phyloP scores from a whole-genome alignment of 53 echinoderm and acorn worm genomes.

The Mesocentrotus franciscanus region DNA sequence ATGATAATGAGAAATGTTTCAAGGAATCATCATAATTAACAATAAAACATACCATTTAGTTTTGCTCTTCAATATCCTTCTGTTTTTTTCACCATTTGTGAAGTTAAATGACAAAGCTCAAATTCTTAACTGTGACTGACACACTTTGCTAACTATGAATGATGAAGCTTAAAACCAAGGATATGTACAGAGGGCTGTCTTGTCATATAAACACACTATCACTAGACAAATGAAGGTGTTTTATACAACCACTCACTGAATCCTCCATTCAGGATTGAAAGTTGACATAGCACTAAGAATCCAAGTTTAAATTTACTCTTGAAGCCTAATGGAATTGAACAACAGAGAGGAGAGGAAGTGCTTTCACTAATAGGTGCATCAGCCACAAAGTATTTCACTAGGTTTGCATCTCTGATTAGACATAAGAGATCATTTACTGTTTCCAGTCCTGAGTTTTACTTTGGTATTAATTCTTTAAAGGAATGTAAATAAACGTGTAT shows the following conservation, averaged over 20 bases:
- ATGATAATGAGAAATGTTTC: background rate
- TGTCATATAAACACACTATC: background rate
- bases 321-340: constrained; percentile 27
- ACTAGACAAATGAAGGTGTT: constrained; percentile 23
- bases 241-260: background rate
- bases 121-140: background rate
- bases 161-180: background rate
- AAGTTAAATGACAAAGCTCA: background rate
- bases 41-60: constrained; percentile 7
- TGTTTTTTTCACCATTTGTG: background rate
- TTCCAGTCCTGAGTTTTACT: background rate
- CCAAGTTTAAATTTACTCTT: constrained; percentile 35
- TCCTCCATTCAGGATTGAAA: background rate
- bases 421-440: background rate
- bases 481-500: background rate
- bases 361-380: constrained; percentile 17
- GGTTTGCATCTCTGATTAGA: constrained; percentile 8
- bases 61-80: background rate
- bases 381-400: background rate
- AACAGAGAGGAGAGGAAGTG: constrained; percentile 8
- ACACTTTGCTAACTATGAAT: background rate
- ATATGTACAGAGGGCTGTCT: background rate
- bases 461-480: background rate
- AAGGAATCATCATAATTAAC: background rate
- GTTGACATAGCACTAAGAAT: constrained; percentile 20